Evolutionary conservation across 30 jellyfish, hydroid and myxozoan genomes (phyloP).

Genomic region (Cassiopea andromeda): DNA sequence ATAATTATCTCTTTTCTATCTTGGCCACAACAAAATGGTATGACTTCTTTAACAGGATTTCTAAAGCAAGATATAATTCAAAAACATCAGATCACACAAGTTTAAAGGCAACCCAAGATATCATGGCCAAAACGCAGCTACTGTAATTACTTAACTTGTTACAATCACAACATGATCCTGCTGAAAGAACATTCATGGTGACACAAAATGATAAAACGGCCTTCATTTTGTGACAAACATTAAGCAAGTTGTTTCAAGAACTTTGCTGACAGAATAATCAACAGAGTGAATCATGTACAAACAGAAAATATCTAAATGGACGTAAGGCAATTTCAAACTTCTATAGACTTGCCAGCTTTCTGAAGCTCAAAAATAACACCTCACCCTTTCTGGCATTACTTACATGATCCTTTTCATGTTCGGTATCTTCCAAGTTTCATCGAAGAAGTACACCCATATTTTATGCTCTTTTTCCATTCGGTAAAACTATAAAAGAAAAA

Average conservation of each 20-base stretch:
- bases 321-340: too few species aligned
- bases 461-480: slow-evolving; percentile 5
- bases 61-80: neutral
- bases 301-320: neutral
- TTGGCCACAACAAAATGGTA: slow-evolving; percentile 57
- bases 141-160: neutral
- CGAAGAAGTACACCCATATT: slow-evolving; percentile 62
- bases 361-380: too few species aligned
- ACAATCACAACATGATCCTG: neutral
- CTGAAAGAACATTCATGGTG: neutral
- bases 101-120: too few species aligned
- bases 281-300: neutral
- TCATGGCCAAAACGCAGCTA: neutral
- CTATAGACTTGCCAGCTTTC: too few species aligned
- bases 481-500: slow-evolving; percentile 32
- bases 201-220: neutral
- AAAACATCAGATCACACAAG: neutral
- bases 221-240: neutral
- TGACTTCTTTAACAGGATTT: slow-evolving; percentile 2
- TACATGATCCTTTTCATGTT: slow-evolving; percentile 45
- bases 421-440: slow-evolving; percentile 40
- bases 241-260: neutral
- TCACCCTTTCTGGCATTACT: neutral
- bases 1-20: slow-evolving; percentile 9
- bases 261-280: neutral